Base-by-base conservation (phyloP, 1,140 invertebrate genomes). In the Paralvinella palmiformis region DNA sequence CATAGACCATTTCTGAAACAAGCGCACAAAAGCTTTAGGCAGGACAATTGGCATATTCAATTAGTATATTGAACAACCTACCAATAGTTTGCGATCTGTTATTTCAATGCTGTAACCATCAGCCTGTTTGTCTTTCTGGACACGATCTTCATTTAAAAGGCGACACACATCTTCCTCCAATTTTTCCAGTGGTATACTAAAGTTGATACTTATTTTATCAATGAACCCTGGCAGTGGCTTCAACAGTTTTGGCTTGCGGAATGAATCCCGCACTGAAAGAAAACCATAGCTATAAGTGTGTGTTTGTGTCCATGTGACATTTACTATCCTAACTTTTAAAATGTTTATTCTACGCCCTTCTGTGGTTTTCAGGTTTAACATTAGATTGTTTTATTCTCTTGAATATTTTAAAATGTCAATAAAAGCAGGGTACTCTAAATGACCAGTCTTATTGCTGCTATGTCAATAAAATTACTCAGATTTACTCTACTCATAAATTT, bases 141-240 rank as follows among this genome's bases (percentile, higher is more conserved):
- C 57, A 24, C 72, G 68, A 58, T 81, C 79, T 59, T 79, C 73
- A 33, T 69, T 72, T 32, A 79, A 31, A 10, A 57, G 22, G 33
- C 27, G 55, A 31, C 55, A 57, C 15, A 81, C 61, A 32, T 80
- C 76, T 20, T 74, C 73, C 58, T 81, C 79, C 72, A 81, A 81
- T 60, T 73, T 73, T 41, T 78, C 76, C 3, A 79, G 63, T 17
- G 71, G 73, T 15, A 78, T 78, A 37, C 70, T 71, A 13, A 81
- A 68, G 17, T 68, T 69, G n/a, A 81, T 62, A 4, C 63, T 57
- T 5, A 79, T 41, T n/a, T 73, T 67, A 37, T 81, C 74, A 37
- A 81, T 65, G 1, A 66, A 70, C 56, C 70, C 71, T 4, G 72
- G 64, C 10, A 76, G 44, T 31, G 68, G 57, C 37, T 65, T 64